These are phyloP conservation scores for Argyra leucocephala DNA, from an alignment of 2,888 invertebrate species.

Conservation along the genomic window DNA sequence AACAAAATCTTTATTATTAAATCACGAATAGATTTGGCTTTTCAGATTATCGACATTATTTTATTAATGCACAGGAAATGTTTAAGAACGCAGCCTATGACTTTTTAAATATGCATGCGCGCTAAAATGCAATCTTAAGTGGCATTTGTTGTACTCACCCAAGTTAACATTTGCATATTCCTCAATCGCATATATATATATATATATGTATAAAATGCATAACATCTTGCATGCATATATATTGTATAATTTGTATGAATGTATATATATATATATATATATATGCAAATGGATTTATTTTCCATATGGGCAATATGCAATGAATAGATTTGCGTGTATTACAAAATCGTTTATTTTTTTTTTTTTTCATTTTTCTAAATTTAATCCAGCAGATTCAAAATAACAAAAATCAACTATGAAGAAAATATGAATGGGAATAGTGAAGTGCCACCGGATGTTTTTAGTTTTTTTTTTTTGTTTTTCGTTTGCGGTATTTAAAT, in stretches of 20 bases:
- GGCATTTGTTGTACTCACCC: neutral
- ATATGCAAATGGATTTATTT: too few species aligned
- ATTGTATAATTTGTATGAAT: too few species aligned
- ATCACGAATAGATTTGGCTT: too few species aligned
- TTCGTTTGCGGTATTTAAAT: neutral
- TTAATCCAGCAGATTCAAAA: neutral
- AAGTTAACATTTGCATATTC: constrained; percentile 2
- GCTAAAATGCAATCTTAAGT: constrained; percentile 6
- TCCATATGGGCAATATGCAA: too few species aligned
- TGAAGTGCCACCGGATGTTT: constrained; percentile 1
- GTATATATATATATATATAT: too few species aligned
- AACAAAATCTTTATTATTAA: too few species aligned
- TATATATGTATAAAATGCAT: too few species aligned
- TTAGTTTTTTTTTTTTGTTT: neutral
- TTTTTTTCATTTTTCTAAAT: too few species aligned
- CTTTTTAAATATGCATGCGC: neutral
- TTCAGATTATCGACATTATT: neutral
- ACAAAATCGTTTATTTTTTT: neutral
- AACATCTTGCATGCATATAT: too few species aligned
- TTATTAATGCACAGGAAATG: neutral
- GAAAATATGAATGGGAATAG: neutral
- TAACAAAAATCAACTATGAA: neutral
- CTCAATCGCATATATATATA: too few species aligned
- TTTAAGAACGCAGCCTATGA: neutral
- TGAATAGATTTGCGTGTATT: neutral